Conservation (phyloP, 2,797 vertebrate species). For the Aselliscus stoliczkanus region DNA sequence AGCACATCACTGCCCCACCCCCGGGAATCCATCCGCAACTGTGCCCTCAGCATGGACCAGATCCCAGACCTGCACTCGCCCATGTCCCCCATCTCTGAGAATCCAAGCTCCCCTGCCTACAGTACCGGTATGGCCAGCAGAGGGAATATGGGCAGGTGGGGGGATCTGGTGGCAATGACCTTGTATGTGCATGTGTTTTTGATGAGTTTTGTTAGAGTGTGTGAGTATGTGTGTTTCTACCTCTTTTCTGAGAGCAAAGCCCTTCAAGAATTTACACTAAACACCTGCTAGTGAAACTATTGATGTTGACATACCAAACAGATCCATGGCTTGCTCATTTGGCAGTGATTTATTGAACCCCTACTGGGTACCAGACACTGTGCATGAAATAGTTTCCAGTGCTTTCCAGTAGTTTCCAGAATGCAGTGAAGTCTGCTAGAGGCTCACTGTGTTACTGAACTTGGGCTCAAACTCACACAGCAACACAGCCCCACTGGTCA, state of each 20-base stretch:
- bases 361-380: neutral
- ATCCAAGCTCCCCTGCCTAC: slow-evolving; percentile 90
- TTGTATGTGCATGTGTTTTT: neutral
- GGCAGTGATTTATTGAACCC: neutral
- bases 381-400: neutral
- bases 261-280: neutral
- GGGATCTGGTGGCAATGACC: neutral
- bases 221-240: neutral
- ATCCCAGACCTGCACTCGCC: slow-evolving; percentile 96
- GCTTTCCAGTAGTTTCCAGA: neutral
- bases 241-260: neutral
- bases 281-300: neutral
- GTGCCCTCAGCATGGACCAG: slow-evolving; percentile 97
- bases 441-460: neutral
- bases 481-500: neutral
- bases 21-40: slow-evolving; percentile 96
- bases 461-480: neutral
- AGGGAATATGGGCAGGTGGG: neutral
- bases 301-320: neutral
- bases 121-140: slow-evolving; percentile 85
- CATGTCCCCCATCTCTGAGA: slow-evolving; percentile 92
- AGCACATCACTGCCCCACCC: slow-evolving; percentile 92
- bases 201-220: neutral
- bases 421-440: neutral
- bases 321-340: neutral